Percentiles rank a stretch among this genome's conserved stretches.
Conservation (phyloP, 2,113 vertebrate species). For the Menura novaehollandiae region DNA sequence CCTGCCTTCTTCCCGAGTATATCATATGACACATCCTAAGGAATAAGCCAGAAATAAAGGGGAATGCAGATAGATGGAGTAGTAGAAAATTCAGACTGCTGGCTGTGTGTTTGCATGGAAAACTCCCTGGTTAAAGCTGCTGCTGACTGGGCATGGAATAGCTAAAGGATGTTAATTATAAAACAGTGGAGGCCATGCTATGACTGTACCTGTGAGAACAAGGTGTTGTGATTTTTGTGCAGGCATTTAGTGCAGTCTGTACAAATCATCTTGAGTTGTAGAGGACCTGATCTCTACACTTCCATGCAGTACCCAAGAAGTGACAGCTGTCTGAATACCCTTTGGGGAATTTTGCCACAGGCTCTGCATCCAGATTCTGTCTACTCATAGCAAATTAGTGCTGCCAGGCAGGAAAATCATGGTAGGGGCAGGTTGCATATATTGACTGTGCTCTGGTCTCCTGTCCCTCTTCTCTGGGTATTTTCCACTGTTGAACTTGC, state of each 20-base stretch:
- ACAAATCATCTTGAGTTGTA: neutral
- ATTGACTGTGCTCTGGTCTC: neutral
- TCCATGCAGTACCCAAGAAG: neutral
- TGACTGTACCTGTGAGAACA: neutral
- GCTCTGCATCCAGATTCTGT: neutral
- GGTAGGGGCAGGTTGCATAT: neutral
- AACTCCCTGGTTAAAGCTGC: neutral
- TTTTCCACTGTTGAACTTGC: neutral
- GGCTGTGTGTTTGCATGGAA: neutral
- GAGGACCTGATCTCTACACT: neutral
- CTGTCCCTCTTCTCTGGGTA: neutral
- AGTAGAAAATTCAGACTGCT: neutral
- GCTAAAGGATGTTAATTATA: neutral
- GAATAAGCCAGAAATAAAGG: neutral
- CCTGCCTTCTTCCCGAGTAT: neutral
- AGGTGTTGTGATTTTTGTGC: neutral
- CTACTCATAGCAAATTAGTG: neutral
- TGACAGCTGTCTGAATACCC: neutral
- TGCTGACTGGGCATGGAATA: neutral
- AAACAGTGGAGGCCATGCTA: neutral
- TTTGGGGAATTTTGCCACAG: neutral
- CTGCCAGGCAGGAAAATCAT: neutral
- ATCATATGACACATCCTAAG: neutral
- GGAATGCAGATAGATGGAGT: neutral
- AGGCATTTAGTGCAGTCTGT: neutral